Evolutionary conservation across 2,888 invertebrate species (phyloP).

Genomic region (Pterobdella sp.): DNA sequence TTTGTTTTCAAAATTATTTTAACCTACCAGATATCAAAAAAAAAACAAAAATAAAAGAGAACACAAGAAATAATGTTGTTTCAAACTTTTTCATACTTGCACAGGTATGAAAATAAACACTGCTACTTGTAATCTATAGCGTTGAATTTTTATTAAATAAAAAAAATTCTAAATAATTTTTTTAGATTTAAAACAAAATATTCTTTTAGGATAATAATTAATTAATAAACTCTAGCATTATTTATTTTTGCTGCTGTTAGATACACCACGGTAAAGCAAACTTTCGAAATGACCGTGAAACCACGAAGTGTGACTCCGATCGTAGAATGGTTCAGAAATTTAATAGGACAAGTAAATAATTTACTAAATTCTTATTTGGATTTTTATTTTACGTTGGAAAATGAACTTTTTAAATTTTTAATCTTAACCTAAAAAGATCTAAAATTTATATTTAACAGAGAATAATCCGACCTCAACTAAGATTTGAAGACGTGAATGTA

Average conservation of each 20-base stretch:
- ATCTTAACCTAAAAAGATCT: neutral
- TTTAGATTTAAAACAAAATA: no score
- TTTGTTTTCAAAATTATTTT: constrained; percentile 13
- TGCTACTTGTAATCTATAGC: no score
- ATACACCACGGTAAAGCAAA: neutral
- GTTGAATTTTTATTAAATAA: no score
- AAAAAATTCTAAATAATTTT: neutral
- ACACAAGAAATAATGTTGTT: neutral
- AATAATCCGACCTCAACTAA: neutral
- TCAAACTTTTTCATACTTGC: neutral
- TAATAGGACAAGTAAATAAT: neutral
- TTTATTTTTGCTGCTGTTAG: neutral
- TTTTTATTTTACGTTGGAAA: neutral
- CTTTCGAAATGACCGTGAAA: constrained; percentile 7
- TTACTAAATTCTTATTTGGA: neutral
- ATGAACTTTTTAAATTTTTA: neutral
- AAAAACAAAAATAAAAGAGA: neutral
- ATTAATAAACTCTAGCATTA: neutral
- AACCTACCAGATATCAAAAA: neutral
- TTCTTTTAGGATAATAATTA: no score
- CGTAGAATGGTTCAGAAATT: neutral
- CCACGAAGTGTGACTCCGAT: neutral
- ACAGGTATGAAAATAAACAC: neutral
- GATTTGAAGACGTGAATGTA: neutral
- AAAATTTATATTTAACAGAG: neutral